phyloP scores from a whole-genome alignment of 37 sponge, comb jelly and placozoan genomes.

The Halichondria panicea region DNA sequence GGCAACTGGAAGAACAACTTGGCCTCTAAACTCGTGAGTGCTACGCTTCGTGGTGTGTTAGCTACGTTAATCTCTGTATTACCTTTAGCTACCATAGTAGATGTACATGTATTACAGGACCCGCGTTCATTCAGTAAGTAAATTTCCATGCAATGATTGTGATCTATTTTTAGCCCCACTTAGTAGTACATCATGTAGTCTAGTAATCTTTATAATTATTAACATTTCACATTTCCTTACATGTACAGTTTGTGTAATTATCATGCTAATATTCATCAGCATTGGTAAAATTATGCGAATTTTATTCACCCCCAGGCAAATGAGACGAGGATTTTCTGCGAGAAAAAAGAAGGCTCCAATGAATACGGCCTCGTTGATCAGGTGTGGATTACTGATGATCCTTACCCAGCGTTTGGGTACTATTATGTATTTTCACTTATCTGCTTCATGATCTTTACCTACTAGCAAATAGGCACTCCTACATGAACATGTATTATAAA shows the following conservation, averaged over 20 bases:
- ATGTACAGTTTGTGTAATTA: too few species aligned
- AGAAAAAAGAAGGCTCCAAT: constrained; percentile 9
- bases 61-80: not conserved
- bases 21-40: constrained; percentile 67
- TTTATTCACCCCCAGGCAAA: constrained; percentile 26
- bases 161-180: too few species aligned
- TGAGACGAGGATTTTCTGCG: constrained; percentile 61
- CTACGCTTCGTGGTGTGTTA: too few species aligned
- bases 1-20: constrained; percentile 70
- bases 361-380: constrained; percentile 61
- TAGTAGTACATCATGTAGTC: too few species aligned
- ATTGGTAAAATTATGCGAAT: too few species aligned
- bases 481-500: not conserved
- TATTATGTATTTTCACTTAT: not conserved
- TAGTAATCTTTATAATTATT: too few species aligned
- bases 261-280: too few species aligned
- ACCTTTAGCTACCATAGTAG: not conserved
- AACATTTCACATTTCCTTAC: too few species aligned
- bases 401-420: not conserved
- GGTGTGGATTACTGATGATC: too few species aligned
- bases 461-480: not conserved
- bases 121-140: too few species aligned
- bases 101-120: constrained; percentile 19
- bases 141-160: too few species aligned
- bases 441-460: not conserved